Percentiles rank a stretch among this genome's conserved stretches.
These are phyloP conservation scores for Coilia nasus DNA, from an alignment of 2,797 vertebrate genomes.

Conservation along the genomic window DNA sequence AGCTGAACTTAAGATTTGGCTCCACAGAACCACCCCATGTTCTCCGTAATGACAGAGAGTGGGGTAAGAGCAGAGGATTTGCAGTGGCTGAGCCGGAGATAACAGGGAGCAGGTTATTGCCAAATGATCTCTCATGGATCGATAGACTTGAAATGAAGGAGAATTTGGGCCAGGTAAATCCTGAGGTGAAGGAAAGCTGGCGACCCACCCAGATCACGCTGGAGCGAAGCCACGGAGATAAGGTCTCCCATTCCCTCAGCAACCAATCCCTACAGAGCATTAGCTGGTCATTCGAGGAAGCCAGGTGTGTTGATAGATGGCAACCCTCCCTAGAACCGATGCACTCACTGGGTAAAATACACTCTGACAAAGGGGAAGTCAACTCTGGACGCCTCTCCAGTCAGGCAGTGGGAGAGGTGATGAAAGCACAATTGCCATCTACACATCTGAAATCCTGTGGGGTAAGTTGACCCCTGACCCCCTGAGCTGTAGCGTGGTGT, in stretches of 20 bases:
- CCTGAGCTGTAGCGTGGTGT: neutral
- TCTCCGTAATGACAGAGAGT: neutral
- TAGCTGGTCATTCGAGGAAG: neutral
- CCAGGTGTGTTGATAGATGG: neutral
- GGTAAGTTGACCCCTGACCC: constrained; percentile 9
- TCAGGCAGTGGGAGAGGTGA: neutral
- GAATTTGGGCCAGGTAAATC: constrained; percentile 26
- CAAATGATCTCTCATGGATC: neutral
- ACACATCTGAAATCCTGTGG: constrained; percentile 8
- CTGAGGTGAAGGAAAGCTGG: neutral
- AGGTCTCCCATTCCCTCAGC: neutral
- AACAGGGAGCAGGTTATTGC: neutral
- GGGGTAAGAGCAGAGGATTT: neutral
- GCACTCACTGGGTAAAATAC: neutral
- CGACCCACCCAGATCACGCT: neutral
- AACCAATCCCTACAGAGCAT: neutral
- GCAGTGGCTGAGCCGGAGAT: neutral
- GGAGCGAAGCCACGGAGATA: neutral
- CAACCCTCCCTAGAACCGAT: neutral
- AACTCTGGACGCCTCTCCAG: neutral
- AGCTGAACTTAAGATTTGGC: neutral
- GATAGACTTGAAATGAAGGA: constrained; percentile 34
- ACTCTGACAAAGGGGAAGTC: neutral
- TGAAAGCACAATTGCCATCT: neutral
- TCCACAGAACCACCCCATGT: neutral